Evolutionary conservation across 2,113 vertebrate species (phyloP), one percentile per base, ranked within the genome.

Genomic region (Trichechus manatus): DNA sequence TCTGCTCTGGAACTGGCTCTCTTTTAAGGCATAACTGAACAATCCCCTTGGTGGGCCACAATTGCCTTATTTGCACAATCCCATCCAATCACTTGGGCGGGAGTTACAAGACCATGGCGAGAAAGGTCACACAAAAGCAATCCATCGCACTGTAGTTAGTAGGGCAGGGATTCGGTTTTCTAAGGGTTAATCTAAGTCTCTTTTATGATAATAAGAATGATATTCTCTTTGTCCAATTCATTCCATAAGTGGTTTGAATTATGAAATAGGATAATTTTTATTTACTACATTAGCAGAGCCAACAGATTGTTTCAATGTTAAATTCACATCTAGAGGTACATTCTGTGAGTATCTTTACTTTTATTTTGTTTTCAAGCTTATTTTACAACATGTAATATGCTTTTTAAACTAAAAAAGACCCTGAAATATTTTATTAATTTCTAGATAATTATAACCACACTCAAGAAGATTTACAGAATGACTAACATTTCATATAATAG

Each of bases 311-410:
- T 88, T 88, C 82, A 56, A 33, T 85, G 42, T 77, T 83, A 87
- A 87, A 89, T 96, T 93, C 44, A 93, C 89, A 96, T 66, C 29
- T 80, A 72, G n/a, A 70, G 83, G n/a, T 39, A 25, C 36, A 74
- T 72, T 88, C 14, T 72, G 29, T 68, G 84, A 84, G 4, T 44
- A 89, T 19, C 79, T 85, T 88, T 75, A 33, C 19, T 87, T 94
- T 79, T 47, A 36, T 78, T 81, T 77, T 56, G 39, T 1, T 91
- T 77, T 68, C 81, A 63, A 87, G 53, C 14, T 61, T 0, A 59
- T 92, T 93, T 68, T 80, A 72, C 91, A 78, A 70, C 79, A 80
- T 63, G 31, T 5, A 27, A 25, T 61, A 36, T 78, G 22, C 19
- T 14, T 96, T 97, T 92, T 19, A 91, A 95, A 80, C 29, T 72